Conservation (phyloP, 2,797 vertebrate genomes). For the Nannoperca obscura region DNA sequence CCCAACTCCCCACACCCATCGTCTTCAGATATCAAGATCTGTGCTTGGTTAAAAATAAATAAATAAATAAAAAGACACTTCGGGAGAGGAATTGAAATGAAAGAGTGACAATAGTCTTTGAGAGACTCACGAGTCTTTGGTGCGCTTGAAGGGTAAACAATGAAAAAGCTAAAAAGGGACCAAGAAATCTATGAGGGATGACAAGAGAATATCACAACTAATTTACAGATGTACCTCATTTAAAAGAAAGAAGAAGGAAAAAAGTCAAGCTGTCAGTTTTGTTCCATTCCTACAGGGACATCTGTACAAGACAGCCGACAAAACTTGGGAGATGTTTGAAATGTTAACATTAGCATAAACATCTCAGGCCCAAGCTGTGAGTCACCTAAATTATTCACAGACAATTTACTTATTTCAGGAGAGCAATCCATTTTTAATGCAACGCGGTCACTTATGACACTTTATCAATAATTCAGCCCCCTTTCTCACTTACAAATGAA, state of each 20-base stretch:
- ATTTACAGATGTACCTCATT: slow-evolving; percentile 56
- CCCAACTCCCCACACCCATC: slow-evolving; percentile 35
- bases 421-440: slow-evolving; percentile 82
- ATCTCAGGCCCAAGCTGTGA: slow-evolving; percentile 60
- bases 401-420: slow-evolving; percentile 83
- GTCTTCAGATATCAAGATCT: slow-evolving; percentile 48
- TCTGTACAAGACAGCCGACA: slow-evolving; percentile 51
- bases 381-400: slow-evolving; percentile 79
- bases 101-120: slow-evolving; percentile 48
- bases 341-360: slow-evolving; percentile 83
- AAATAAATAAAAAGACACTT: slow-evolving; percentile 31
- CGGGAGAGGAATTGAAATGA: slow-evolving; percentile 39
- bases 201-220: slow-evolving; percentile 17
- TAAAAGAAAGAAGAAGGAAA: slow-evolving; percentile 10
- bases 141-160: slow-evolving; percentile 47
- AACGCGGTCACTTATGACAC: slow-evolving; percentile 78
- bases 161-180: slow-evolving; percentile 4
- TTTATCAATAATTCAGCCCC: slow-evolving; percentile 78
- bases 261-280: slow-evolving; percentile 26
- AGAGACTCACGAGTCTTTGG: slow-evolving; percentile 31
- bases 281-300: slow-evolving; percentile 55
- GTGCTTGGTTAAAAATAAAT: slow-evolving; percentile 16
- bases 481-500: slow-evolving; percentile 73
- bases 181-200: not conserved
- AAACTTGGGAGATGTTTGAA: slow-evolving; percentile 68